Percentiles rank a stretch among this genome's conserved stretches.
Conservation (phyloP, 2,113 vertebrate species). For the Ploceus nigricollis region DNA sequence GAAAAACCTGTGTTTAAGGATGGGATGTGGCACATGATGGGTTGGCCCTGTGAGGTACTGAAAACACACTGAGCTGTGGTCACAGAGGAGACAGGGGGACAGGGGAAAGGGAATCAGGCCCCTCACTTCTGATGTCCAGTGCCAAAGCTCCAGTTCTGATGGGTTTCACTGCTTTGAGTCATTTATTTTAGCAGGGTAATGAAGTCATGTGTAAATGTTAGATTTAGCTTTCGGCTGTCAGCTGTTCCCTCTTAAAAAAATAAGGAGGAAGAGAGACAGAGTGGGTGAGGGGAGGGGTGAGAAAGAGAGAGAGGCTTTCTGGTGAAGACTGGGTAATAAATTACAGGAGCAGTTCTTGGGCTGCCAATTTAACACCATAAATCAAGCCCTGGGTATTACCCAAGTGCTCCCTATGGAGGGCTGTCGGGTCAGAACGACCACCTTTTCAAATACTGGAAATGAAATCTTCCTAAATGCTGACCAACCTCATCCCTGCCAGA, state of each 20-base stretch:
- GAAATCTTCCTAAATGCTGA: slow-evolving; percentile 72
- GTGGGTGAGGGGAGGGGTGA: not conserved
- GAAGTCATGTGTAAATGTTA: slow-evolving; percentile 49
- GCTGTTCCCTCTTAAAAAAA: slow-evolving; percentile 35
- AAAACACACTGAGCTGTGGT: not conserved
- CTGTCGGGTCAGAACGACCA: slow-evolving; percentile 55
- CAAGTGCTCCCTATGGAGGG: slow-evolving; percentile 63
- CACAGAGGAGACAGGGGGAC: not conserved
- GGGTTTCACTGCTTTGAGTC: not conserved
- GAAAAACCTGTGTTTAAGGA: not conserved
- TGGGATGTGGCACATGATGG: not conserved
- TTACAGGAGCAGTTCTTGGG: slow-evolving; percentile 70
- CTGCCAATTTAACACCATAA: slow-evolving; percentile 78
- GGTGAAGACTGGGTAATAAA: slow-evolving; percentile 73
- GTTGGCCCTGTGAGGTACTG: not conserved
- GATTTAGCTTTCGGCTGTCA: slow-evolving; percentile 55
- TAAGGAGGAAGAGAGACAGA: not conserved
- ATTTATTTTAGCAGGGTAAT: slow-evolving; percentile 43
- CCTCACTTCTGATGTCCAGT: not conserved
- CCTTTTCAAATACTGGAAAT: slow-evolving; percentile 71
- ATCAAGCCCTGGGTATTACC: slow-evolving; percentile 75
- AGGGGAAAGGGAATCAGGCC: not conserved
- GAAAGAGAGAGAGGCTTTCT: slow-evolving; percentile 31
- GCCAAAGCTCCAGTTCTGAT: not conserved
- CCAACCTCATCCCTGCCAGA: slow-evolving; percentile 32